phyloP scores from a whole-genome alignment of 2,888 invertebrate genomes.

The Mimachlamys varia region DNA sequence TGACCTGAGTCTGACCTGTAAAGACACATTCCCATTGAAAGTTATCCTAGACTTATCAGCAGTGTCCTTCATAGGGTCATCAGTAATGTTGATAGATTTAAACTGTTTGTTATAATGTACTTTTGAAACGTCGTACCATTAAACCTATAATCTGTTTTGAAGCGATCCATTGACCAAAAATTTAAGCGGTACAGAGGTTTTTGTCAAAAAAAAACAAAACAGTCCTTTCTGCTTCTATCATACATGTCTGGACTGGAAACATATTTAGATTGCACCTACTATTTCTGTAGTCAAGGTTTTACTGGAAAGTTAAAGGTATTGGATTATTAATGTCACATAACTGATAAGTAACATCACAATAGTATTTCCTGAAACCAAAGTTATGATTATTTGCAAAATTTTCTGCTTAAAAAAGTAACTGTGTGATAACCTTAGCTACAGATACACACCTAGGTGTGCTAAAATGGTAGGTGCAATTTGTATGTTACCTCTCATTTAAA shows the following conservation, averaged over 20 bases:
- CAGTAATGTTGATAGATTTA: too few species aligned
- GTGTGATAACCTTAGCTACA: not conserved
- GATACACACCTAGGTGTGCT: not conserved
- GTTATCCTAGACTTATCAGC: too few species aligned
- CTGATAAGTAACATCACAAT: not conserved
- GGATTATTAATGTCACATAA: not conserved
- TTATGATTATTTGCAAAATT: not conserved
- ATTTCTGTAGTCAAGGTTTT: slow-evolving; percentile 1
- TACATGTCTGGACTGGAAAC: not conserved
- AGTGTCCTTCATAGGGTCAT: too few species aligned
- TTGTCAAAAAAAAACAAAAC: not conserved
- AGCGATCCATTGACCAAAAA: not conserved
- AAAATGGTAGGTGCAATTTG: not conserved
- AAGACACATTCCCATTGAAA: too few species aligned
- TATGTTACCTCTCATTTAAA: slow-evolving; percentile 22
- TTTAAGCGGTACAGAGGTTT: not conserved
- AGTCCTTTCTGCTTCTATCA: slow-evolving; percentile 15
- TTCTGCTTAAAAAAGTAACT: too few species aligned
- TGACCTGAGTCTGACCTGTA: too few species aligned
- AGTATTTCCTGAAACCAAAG: not conserved
- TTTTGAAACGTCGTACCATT: too few species aligned
- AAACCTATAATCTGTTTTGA: too few species aligned
- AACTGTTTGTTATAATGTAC: too few species aligned
- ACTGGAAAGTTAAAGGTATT: not conserved
- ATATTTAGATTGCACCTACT: not conserved